Evolutionary conservation across 1,140 invertebrate genomes (phyloP).

Genomic region (Olivierus martensii): DNA sequence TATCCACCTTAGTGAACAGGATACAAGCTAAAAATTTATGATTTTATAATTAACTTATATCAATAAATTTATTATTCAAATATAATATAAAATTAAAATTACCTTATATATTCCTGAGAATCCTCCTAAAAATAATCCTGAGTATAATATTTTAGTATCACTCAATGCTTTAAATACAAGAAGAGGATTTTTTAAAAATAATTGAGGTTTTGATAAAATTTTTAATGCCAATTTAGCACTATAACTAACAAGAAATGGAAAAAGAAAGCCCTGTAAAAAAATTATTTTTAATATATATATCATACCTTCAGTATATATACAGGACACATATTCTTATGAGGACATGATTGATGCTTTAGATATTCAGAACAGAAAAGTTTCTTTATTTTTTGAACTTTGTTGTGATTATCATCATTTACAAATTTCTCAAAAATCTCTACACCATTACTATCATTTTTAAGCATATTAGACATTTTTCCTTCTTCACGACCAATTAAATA

Average conservation of each 20-base stretch:
- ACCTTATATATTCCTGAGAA: slow-evolving; percentile 16
- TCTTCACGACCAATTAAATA: slow-evolving; percentile 13
- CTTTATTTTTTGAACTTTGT: no score
- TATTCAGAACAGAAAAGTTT: background rate
- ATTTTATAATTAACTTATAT: background rate
- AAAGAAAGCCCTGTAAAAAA: slow-evolving; percentile 11
- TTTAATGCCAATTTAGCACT: slow-evolving; percentile 3
- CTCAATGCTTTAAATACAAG: slow-evolving; percentile 4
- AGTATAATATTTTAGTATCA: slow-evolving; percentile 5
- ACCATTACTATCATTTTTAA: no score
- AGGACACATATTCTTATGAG: slow-evolving; percentile 5
- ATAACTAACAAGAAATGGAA: slow-evolving; percentile 13
- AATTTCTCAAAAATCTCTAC: no score
- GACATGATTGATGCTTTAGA: slow-evolving; percentile 8
- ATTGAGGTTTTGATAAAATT: background rate
- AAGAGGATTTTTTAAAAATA: slow-evolving; percentile 4
- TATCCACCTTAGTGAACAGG: slow-evolving; percentile 13
- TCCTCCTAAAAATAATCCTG: slow-evolving; percentile 20
- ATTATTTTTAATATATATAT: background rate
- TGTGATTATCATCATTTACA: no score
- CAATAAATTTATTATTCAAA: background rate
- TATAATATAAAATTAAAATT: background rate
- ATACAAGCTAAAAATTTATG: slow-evolving; percentile 5
- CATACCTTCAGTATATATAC: slow-evolving; percentile 8
- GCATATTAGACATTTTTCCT: background rate